Percentiles rank a stretch among this genome's conserved stretches.
Conservation (phyloP, 2,113 vertebrate species). For the Theristicus caerulescens region DNA sequence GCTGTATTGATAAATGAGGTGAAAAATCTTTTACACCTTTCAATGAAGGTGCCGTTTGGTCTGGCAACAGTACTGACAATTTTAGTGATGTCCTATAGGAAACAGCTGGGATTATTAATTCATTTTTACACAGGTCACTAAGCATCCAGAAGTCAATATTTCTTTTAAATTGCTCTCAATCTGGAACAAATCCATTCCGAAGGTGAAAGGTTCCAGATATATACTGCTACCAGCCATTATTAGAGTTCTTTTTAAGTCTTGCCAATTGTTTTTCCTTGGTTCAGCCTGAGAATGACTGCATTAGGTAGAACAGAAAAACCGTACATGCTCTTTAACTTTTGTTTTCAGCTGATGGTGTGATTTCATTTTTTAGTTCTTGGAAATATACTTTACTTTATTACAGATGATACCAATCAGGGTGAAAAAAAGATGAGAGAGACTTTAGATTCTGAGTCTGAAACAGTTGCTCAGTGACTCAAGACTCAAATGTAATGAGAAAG, state of each 20-base stretch:
- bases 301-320: background rate
- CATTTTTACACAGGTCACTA: conserved; percentile 59
- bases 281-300: background rate
- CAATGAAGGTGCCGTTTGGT: background rate
- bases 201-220: conserved; percentile 56
- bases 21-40: conserved; percentile 55
- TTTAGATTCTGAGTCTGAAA: conserved; percentile 31
- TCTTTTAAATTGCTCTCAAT: conserved; percentile 59
- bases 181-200: conserved; percentile 43
- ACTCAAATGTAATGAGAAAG: conserved; percentile 44
- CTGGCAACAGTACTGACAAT: conserved; percentile 42
- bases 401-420: background rate
- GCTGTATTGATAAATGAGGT: conserved; percentile 49
- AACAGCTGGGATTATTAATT: conserved; percentile 59
- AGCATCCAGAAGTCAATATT: conserved; percentile 55
- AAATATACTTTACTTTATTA: conserved; percentile 30
- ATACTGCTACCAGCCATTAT: conserved; percentile 4
- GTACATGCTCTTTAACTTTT: background rate
- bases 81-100: conserved; percentile 38
- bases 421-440: background rate
- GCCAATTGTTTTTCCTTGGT: background rate
- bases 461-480: conserved; percentile 48
- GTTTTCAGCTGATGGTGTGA: background rate
- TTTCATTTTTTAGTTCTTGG: background rate
- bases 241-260: conserved; percentile 13